These are phyloP conservation scores for Rotaria macrura DNA, from an alignment of 2,888 invertebrate species.

Conservation along the genomic window DNA sequence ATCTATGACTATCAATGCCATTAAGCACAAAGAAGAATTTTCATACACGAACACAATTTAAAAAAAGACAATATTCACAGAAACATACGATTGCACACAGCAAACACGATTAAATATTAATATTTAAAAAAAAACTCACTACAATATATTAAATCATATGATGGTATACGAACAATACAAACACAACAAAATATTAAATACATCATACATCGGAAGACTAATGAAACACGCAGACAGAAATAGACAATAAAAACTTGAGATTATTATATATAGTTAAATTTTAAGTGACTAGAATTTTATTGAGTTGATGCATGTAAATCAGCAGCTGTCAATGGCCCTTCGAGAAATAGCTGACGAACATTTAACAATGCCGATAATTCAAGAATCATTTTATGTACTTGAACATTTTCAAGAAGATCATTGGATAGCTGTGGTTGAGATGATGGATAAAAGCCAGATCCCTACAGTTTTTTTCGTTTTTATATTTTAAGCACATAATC, in stretches of 20 bases:
- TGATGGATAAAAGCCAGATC: conserved; percentile 29
- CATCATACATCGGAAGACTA: background rate
- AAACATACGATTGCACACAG: background rate
- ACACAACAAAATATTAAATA: background rate
- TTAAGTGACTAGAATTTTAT: background rate
- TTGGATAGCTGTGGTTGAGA: conserved; percentile 28
- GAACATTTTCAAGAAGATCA: conserved; percentile 30
- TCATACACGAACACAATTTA: background rate
- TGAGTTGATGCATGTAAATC: background rate
- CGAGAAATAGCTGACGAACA: conserved; percentile 30
- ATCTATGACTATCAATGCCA: background rate
- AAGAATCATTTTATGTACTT: conserved; percentile 28
- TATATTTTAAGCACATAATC: background rate
- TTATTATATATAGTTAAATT: background rate
- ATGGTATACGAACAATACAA: background rate
- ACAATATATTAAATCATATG: background rate
- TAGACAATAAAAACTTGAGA: background rate
- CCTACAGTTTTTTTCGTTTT: background rate
- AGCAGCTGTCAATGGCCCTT: background rate
- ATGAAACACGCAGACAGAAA: background rate
- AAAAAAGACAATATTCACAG: background rate
- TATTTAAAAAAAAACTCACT: background rate
- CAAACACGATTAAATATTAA: background rate
- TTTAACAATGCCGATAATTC: conserved; percentile 23
- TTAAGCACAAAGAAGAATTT: background rate